phyloP scores from a whole-genome alignment of 2,888 invertebrate species.

The Andricus quercusramuli region DNA sequence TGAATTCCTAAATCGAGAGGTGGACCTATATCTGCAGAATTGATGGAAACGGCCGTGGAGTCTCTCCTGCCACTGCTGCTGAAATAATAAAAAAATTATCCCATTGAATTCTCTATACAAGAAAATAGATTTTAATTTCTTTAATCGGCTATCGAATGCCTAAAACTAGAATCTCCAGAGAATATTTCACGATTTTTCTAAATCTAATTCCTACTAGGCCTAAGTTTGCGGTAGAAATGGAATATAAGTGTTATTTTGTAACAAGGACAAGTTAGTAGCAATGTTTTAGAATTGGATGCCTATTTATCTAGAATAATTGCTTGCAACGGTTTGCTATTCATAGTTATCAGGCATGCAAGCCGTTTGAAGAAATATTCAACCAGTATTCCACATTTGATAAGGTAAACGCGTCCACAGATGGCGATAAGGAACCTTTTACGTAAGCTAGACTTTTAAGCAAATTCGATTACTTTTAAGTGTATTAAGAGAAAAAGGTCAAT shows the following conservation, averaged over 20 bases:
- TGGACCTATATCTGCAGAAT: conserved; percentile 65
- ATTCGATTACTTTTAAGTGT: neutral
- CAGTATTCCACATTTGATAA: conserved; percentile 22
- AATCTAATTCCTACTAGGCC: neutral
- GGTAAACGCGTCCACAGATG: conserved; percentile 7
- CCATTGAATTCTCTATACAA: neutral
- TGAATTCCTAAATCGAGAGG: conserved; percentile 74
- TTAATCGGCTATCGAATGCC: neutral
- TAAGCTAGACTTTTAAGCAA: neutral
- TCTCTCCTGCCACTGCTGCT: conserved; percentile 74
- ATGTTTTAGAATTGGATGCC: neutral
- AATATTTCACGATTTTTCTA: neutral
- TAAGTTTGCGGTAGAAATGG: neutral
- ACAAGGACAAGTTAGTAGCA: neutral
- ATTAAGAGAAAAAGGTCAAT: neutral
- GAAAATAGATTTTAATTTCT: neutral
- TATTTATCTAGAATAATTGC: conserved; percentile 10
- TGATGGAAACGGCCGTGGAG: conserved; percentile 67
- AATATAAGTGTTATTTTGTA: neutral
- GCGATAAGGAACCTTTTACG: conserved; percentile 1
- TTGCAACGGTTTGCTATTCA: conserved; percentile 5
- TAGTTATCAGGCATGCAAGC: conserved; percentile 14
- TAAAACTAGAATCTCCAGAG: neutral
- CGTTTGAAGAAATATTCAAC: conserved; percentile 18
- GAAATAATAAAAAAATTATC: conserved; percentile 42